A percentile compares a stretch with the other conserved stretches of the same genome.
Conservation (phyloP, 2,888 invertebrate genomes). For the Trichopoda pennipes region DNA sequence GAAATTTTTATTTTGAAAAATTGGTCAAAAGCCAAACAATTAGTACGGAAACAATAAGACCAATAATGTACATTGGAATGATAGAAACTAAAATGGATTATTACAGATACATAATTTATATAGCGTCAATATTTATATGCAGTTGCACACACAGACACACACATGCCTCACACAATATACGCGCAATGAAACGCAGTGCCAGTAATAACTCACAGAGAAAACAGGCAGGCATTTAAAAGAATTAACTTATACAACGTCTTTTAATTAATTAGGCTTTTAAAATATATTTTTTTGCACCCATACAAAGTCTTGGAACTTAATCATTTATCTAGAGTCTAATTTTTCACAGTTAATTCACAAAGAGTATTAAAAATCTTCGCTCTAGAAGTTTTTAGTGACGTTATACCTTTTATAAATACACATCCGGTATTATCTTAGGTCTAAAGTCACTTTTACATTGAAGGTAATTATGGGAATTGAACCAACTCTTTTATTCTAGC, state of each 20-base stretch:
- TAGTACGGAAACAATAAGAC: conserved; percentile 81
- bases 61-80: conserved; percentile 78
- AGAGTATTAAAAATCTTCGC: too few relatives aligned
- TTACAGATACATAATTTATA: conserved; percentile 79
- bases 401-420: too few relatives aligned
- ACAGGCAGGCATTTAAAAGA: background rate
- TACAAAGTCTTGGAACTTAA: too few relatives aligned
- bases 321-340: too few relatives aligned
- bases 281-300: too few relatives aligned
- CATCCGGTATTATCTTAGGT: too few relatives aligned
- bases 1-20: conserved; percentile 60
- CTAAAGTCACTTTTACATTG: too few relatives aligned
- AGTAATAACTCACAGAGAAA: background rate
- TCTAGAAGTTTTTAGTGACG: too few relatives aligned
- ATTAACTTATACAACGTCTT: background rate
- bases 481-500: too few relatives aligned
- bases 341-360: too few relatives aligned
- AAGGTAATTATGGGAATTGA: too few relatives aligned
- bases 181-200: conserved; percentile 17
- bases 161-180: background rate
- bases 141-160: conserved; percentile 17
- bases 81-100: conserved; percentile 80
- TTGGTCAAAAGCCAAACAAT: conserved; percentile 80
- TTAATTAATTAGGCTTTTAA: too few relatives aligned
- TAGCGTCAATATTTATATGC: conserved; percentile 39